Base-by-base conservation (phyloP, 2,888 invertebrate species). In the Conchocele bisecta region DNA sequence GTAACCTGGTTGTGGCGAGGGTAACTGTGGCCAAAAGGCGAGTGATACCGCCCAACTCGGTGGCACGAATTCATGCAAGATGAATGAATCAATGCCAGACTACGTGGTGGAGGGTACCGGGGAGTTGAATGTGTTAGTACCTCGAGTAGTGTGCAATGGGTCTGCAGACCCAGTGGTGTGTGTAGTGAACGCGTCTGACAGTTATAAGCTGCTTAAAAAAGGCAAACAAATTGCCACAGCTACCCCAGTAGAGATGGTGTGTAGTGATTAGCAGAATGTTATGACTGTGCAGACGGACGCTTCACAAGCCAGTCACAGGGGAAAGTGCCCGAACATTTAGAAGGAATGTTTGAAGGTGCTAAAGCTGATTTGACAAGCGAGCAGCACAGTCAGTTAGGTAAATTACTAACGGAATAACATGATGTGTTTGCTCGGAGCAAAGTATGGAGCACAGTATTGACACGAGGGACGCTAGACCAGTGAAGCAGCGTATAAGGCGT, bases 401-500 rank as follows among this genome's bases (percentile, higher is more conserved):
- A 17, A 13, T 39, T 56, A 20, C 24, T 56, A 7, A 3, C 2
- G 11, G 20, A 22, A 6, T 56, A 37, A 26, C 17, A 56, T 17
- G 56, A 56, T 39, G 56, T 56, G 24, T 37, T 56, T 24, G 39
- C 56, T 1, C 24, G 26, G 26, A 28, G 41, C n/a, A 24, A 56
- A n/a, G 37, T 22, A 9, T 56, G 9, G 31, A 57, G 31, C 41
- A 42, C 28, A 26, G 13, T 17, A 75, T 75, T 26, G 59, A 71
- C 29, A 63, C 59, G 20, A 48, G 41, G 2, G 31, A 13, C 9
- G 63, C 66, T 1, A 22, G 42, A 13, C 75, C 75, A 28, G 44
- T 68, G 17, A 71, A 60, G 41, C 75, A 71, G 44, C 46, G 71
- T 13, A 48, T 71, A 50, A 22, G 71, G 15, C 31, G 75, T 9